phyloP scores from a whole-genome alignment of 2,888 invertebrate genomes.

The Eristalinus sepulchralis region DNA sequence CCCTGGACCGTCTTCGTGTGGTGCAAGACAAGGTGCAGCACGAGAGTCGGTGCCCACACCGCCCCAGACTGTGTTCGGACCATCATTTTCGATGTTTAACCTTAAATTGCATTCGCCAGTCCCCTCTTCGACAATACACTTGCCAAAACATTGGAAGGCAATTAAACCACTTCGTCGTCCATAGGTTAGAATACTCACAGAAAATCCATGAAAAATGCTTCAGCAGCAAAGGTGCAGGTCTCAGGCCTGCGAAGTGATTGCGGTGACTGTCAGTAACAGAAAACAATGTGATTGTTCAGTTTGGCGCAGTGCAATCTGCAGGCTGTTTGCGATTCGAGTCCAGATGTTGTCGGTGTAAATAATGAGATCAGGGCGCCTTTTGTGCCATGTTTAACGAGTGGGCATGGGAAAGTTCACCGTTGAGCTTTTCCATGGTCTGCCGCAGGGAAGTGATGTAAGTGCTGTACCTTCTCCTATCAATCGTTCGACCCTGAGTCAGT shows the following conservation, averaged over 20 bases:
- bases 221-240: conserved; percentile 16
- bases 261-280: background rate
- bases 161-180: conserved; percentile 51
- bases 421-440: conserved; percentile 17
- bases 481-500: background rate
- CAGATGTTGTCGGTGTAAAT: conserved; percentile 37
- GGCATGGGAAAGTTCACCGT: conserved; percentile 4
- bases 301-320: conserved; percentile 11
- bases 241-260: conserved; percentile 1
- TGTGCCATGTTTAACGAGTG: background rate
- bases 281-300: conserved; percentile 16
- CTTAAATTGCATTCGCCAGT: conserved; percentile 49
- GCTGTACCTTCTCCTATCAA: conserved; percentile 1
- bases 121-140: background rate
- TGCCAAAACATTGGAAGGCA: conserved; percentile 57
- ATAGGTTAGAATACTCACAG: background rate
- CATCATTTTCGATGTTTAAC: conserved; percentile 59
- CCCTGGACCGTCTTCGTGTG: conserved; percentile 47
- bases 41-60: conserved; percentile 16
- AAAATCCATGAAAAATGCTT: conserved; percentile 16
- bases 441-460: conserved; percentile 21
- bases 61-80: conserved; percentile 27
- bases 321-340: conserved; percentile 53
- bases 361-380: conserved; percentile 17
- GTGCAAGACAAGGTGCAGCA: conserved; percentile 31